Evolutionary conservation across 2,797 vertebrate genomes (phyloP).

Genomic region (Macropodus opercularis): DNA sequence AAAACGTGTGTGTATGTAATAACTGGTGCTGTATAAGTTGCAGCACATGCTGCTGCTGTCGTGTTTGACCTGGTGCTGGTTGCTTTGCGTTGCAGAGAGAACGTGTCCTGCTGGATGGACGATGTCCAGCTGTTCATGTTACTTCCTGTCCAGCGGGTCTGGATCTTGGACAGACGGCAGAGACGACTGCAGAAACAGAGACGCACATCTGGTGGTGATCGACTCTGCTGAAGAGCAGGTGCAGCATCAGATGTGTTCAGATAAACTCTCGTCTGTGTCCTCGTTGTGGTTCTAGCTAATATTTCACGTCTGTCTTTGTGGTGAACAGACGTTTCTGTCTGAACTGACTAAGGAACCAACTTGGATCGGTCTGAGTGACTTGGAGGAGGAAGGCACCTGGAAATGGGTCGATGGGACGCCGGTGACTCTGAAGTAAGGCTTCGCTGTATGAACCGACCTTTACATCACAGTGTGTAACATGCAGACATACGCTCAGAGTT

Average conservation of each 20-base stretch:
- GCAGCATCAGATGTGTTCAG: no score
- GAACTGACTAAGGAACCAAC: accelerated
- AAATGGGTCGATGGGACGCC: conserved; percentile 33
- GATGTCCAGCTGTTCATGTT: conserved; percentile 1
- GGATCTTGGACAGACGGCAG: conserved; percentile 1
- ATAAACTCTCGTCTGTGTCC: no score
- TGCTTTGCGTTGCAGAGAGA: not conserved
- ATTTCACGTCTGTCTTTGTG: no score
- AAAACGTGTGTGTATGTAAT: no score
- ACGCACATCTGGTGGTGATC: conserved; percentile 10
- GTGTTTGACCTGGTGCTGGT: no score
- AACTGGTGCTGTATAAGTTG: no score
- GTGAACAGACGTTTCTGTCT: conserved; percentile 22
- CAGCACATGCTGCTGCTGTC: no score
- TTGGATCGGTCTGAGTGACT: conserved; percentile 51
- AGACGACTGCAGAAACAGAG: conserved; percentile 5
- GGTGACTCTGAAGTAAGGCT: conserved; percentile 1
- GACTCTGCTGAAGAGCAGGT: conserved; percentile 5
- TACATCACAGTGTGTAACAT: no score
- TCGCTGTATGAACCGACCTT: no score
- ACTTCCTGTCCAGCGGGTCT: not conserved
- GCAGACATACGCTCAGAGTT: no score
- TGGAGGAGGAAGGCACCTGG: conserved; percentile 16
- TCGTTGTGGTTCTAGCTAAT: no score
- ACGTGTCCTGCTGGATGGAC: conserved; percentile 4